Evolutionary conservation across 2,888 invertebrate species (phyloP), one percentile per base, ranked within the genome.

Genomic region (Eurytoma adleriae): DNA sequence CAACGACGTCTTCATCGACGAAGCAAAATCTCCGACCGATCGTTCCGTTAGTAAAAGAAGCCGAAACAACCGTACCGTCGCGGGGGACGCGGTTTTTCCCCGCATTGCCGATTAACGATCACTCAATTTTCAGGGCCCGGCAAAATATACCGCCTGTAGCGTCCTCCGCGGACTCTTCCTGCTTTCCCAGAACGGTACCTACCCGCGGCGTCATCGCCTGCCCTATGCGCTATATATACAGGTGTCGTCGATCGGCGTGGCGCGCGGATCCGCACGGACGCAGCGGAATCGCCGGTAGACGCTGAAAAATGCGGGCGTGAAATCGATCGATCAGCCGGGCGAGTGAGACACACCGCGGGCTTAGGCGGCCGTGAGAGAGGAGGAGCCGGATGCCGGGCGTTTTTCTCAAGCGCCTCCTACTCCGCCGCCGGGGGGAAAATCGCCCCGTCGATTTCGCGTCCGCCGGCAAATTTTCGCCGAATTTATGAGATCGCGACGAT

Each of bases 171-270:
- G 14, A 40, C 40, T 40, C 54, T 73, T 69, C 56, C 73, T 73
- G 62, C 18, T 73, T 69, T 79, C 73, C 18, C 56, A 64, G 79
- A 79, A 62, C 16, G 69, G 54, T 57, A 66, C 20, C 10, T 16
- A 13, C 4, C 10, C 27, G 27, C 54, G 20, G 40, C 40, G 40
- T 40, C 40, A 40, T 40, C 30, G 20, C 52, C 12, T 54, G n/a
- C 16, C 3, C 54, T n/a, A 20, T n/a, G n/a, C n/a, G n/a, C n/a
- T n/a, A n/a, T n/a, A n/a, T n/a, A n/a, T n/a, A n/a, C n/a, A n/a
- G 18, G 52, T 78, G 66, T 78, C 66, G 40, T 20, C 61, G 72
- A 78, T 72, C 54, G 52, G 52, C 67, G 52, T 24, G 48, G 48
- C 14, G 52, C 4, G 50, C 52, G n/a, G 24, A 18, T n/a, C 16